Evolutionary conservation across 1,140 invertebrate genomes (phyloP).

Genomic region (Whitmania pigra): DNA sequence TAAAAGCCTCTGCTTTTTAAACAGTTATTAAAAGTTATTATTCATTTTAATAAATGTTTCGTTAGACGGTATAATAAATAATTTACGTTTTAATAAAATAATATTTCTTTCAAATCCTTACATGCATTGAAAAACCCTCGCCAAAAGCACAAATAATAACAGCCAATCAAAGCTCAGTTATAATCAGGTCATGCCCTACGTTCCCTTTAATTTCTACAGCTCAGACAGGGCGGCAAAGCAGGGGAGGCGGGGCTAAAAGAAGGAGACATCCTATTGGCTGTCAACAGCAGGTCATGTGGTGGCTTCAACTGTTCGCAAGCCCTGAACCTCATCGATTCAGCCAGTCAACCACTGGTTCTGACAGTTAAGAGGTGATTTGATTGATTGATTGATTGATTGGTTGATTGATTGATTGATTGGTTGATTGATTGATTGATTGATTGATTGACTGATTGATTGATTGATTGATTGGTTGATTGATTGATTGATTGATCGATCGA

Average conservation of each 20-base stretch:
- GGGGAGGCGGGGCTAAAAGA: constrained; percentile 21
- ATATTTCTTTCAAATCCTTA: no score
- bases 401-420: background rate
- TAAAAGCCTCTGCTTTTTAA: no score
- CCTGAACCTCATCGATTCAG: constrained; percentile 21
- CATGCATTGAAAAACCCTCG: no score
- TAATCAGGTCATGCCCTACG: no score
- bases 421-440: background rate
- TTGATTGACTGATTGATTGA: background rate
- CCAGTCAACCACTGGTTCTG: constrained; percentile 9
- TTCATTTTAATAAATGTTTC: no score
- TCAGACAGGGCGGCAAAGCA: constrained; percentile 22
- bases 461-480: background rate
- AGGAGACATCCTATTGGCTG: constrained; percentile 20
- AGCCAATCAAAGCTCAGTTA: no score
- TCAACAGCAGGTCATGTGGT: constrained; percentile 19
- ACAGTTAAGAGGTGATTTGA: constrained; percentile 17
- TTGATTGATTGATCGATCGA: background rate
- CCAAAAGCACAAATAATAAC: no score
- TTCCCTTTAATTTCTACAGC: constrained; percentile 3
- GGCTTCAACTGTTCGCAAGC: constrained; percentile 18
- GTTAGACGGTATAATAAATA: no score
- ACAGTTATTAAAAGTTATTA: no score
- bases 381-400: background rate
- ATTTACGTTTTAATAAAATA: no score